These are phyloP conservation scores for Nematostella vectensis DNA, from an alignment of 92 coral and sea anemone genomes.

Conservation along the genomic window DNA sequence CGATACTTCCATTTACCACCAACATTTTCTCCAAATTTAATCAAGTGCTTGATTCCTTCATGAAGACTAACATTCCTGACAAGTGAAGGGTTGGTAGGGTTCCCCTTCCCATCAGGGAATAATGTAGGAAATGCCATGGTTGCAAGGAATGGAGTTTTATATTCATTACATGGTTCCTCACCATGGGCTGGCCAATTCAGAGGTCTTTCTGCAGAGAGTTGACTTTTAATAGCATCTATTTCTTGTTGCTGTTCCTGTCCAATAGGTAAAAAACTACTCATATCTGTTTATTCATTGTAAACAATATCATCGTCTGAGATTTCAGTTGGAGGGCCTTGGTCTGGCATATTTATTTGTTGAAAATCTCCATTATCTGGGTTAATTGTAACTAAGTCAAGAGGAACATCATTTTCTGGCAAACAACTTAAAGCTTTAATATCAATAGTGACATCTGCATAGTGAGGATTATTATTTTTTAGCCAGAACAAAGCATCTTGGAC, in stretches of 20 bases:
- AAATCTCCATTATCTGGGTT: constrained; percentile 26
- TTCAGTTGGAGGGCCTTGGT: constrained; percentile 37
- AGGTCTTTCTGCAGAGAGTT: constrained; percentile 39
- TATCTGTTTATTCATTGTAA: constrained; percentile 45
- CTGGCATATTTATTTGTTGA: constrained; percentile 25
- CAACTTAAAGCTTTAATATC: constrained; percentile 25
- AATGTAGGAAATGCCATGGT: constrained; percentile 61
- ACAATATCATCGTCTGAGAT: constrained; percentile 43
- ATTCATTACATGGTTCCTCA: constrained; percentile 49
- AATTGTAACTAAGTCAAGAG: constrained; percentile 22
- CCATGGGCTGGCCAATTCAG: constrained; percentile 44
- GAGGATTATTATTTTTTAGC: constrained; percentile 38
- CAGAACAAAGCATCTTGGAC: constrained; percentile 33
- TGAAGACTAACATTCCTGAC: constrained; percentile 33
- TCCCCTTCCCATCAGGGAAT: constrained; percentile 65
- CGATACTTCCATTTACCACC: constrained; percentile 42
- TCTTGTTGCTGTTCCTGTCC: constrained; percentile 57
- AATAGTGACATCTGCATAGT: constrained; percentile 29
- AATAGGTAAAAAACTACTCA: constrained; percentile 62
- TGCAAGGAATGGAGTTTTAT: constrained; percentile 43
- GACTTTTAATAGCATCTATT: constrained; percentile 38
- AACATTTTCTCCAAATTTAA: constrained; percentile 41
- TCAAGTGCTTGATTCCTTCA: constrained; percentile 27
- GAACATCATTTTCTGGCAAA: constrained; percentile 34
- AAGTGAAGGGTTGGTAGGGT: constrained; percentile 32